These are phyloP conservation scores for Holothuria scabra DNA, from an alignment of 53 echinoderm and acorn worm genomes.

Conservation along the genomic window DNA sequence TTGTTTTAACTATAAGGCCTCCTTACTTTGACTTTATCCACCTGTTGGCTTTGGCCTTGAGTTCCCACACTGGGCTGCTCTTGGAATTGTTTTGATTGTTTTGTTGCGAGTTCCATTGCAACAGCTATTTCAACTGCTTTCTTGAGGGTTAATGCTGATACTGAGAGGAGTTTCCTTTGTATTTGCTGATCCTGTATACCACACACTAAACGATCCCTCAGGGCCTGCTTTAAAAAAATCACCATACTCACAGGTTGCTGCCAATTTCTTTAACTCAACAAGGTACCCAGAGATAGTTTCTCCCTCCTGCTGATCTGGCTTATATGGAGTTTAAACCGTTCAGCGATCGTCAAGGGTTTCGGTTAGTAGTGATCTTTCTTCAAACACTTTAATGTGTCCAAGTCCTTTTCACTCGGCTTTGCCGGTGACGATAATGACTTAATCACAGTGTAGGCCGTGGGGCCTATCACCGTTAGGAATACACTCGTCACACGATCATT, in stretches of 20 bases:
- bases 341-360: conserved; percentile 32
- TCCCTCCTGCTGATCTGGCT: conserved; percentile 5
- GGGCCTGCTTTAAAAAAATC: not conserved
- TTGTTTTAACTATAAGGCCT: not conserved
- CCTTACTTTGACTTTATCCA: not conserved
- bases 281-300: conserved; percentile 19
- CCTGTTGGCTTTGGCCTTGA: not conserved
- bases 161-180: conserved; percentile 2
- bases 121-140: conserved; percentile 22
- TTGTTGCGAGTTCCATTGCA: conserved; percentile 27
- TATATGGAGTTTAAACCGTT: conserved; percentile 28
- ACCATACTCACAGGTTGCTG: conserved; percentile 36
- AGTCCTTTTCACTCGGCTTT: not conserved
- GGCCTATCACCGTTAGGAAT: conserved; percentile 49
- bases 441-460: conserved; percentile 11
- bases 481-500: conserved; percentile 7
- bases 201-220: conserved; percentile 40
- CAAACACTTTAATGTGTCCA: not conserved
- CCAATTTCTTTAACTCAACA: conserved; percentile 33
- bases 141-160: conserved; percentile 7
- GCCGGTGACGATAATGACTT: conserved; percentile 18
- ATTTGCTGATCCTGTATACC: not conserved
- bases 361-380: conserved; percentile 14
- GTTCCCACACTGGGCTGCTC: not conserved
- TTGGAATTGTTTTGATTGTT: conserved; percentile 11